Evolutionary conservation across 2,888 invertebrate species (phyloP).

Genomic region (Stenolophus ochropezus): DNA sequence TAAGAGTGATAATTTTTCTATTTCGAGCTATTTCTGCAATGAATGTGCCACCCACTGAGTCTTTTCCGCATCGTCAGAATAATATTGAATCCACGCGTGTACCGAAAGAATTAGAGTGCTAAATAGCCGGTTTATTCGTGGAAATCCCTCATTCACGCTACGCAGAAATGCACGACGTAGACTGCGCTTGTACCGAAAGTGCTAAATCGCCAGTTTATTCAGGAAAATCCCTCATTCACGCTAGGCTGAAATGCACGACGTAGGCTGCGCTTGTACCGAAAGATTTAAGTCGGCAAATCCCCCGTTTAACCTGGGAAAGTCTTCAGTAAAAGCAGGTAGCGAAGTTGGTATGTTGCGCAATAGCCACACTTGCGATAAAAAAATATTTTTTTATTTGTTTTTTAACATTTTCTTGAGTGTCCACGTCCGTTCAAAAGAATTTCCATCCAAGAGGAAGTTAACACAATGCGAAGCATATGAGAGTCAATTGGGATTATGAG

Average conservation of each 20-base stretch:
- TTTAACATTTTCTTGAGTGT: constrained; percentile 27
- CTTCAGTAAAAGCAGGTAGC: constrained; percentile 45
- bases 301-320: constrained; percentile 44
- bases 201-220: too few species aligned
- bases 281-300: constrained; percentile 32
- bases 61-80: constrained; percentile 52
- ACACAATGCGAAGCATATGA: constrained; percentile 45
- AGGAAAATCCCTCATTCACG: neutral
- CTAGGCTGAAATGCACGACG: neutral
- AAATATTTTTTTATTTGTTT: neutral
- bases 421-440: constrained; percentile 54
- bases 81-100: neutral
- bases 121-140: neutral
- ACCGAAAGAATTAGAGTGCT: neutral
- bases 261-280: constrained; percentile 30
- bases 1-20: constrained; percentile 52
- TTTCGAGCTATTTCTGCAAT: constrained; percentile 50
- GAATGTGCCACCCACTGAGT: constrained; percentile 31
- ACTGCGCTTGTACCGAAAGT: too few species aligned
- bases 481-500: constrained; percentile 3
- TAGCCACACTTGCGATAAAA: constrained; percentile 14
- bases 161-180: neutral
- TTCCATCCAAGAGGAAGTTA: constrained; percentile 46
- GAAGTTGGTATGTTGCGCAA: constrained; percentile 47
- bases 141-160: neutral